Base-by-base conservation (phyloP, 2,888 invertebrate species). In the Polyploca ridens region DNA sequence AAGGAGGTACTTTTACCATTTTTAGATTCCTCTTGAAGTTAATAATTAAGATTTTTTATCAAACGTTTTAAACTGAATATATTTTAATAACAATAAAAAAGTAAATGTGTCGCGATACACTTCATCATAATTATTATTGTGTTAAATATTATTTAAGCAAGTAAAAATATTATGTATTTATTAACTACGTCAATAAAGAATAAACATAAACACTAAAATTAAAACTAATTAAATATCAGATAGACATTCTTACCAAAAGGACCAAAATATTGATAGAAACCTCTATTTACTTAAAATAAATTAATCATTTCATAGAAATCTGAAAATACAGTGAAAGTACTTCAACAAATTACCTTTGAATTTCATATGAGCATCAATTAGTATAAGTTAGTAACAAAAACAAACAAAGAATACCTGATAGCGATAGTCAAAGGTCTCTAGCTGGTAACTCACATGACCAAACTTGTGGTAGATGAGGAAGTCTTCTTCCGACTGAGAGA, bases 401-500 rank as follows among this genome's bases (percentile, higher is more conserved):
- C 74, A 75, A 86, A 78, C 81, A 76, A 77, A 81, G 71, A 82
- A 78, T 93, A 93, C 93, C 92, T 93, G 84, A 75, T 93, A 93
- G 82, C 76, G 72, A 79, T 77, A 90, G 81, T 77, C 83, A 77
- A 87, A 80, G 71, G 75, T 81, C 76, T 87, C 87, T 73, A 71
- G 77, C 74, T 71, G 74, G 75, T 79, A 86, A 96, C 97, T 96
- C 95, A 98, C 98, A 91, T 97, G 97, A 88, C 98, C 98, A 90
- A 98, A 98, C 95, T 98, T 97, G 90, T 98, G 98, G 86, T 97
- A 97, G 79, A 98, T 96, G 73, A 98, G 95, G 89, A 98, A 98
- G 80, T 97, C 97, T 91, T 98, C 98, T 68, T 98, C 97, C 2
- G 97, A 97, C 74, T 97, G 97, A 66, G 97, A 97, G 90, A 98